Evolutionary conservation across 2,888 invertebrate genomes (phyloP).

Genomic region (Nomada fucata): DNA sequence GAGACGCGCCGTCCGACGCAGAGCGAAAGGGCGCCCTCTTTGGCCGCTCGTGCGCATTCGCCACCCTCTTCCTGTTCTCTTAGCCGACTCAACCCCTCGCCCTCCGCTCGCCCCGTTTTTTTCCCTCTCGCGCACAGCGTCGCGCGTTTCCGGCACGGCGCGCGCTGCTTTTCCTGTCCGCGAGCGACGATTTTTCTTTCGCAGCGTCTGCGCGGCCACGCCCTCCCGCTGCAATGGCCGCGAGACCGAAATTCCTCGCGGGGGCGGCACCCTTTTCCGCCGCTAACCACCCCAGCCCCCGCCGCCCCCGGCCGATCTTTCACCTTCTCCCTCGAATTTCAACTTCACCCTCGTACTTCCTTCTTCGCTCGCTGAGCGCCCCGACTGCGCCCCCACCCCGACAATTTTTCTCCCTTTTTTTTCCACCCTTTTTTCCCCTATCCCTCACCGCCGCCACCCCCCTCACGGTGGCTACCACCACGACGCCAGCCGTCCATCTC

Average conservation of each 20-base stretch:
- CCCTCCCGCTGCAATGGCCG: constrained; percentile 82
- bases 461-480: constrained; percentile 45
- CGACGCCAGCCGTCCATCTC: constrained; percentile 49
- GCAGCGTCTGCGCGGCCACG: constrained; percentile 83
- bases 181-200: constrained; percentile 79
- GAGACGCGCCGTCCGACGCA: constrained; percentile 64
- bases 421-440: constrained; percentile 58
- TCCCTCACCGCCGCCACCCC: constrained; percentile 15
- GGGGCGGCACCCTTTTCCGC: constrained; percentile 78
- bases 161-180: constrained; percentile 71
- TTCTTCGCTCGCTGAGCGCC: constrained; percentile 17
- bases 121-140: constrained; percentile 57
- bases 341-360: constrained; percentile 21
- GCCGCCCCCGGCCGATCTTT: constrained; percentile 66
- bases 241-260: constrained; percentile 77
- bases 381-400: constrained; percentile 30
- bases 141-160: constrained; percentile 60
- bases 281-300: neutral
- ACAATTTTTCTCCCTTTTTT: constrained; percentile 35
- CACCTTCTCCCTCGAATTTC: constrained; percentile 55
- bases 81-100: constrained; percentile 56
- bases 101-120: constrained; percentile 24
- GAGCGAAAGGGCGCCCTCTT: constrained; percentile 68
- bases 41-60: constrained; percentile 68
- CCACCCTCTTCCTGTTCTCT: constrained; percentile 68